Conservation (phyloP, 2,797 vertebrate species). For the Catharus ustulatus region DNA sequence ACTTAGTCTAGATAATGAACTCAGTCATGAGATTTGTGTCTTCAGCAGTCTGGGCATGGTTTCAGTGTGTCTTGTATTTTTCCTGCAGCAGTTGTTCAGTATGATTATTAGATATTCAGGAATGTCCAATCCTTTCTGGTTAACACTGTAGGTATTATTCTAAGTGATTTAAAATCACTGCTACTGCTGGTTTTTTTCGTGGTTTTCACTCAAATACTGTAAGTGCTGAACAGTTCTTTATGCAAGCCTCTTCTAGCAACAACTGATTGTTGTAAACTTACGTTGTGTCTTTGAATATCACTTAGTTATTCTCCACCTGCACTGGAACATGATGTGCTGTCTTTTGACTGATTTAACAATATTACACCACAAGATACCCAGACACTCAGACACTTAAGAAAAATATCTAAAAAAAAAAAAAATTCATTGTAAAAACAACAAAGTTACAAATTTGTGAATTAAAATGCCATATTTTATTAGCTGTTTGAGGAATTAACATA, state of each 20-base stretch:
- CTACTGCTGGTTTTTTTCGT: background rate
- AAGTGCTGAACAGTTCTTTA: background rate
- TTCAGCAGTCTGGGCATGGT: background rate
- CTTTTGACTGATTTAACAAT: background rate
- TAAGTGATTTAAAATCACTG: background rate
- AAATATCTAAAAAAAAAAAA: background rate
- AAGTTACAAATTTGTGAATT: background rate
- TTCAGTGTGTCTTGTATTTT: background rate
- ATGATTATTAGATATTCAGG: background rate
- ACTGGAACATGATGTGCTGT: background rate
- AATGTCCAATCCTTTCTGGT: background rate
- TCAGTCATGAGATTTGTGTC: background rate
- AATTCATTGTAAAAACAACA: background rate
- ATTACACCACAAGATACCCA: background rate
- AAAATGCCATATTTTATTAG: background rate
- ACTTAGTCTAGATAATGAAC: background rate
- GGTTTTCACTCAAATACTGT: background rate
- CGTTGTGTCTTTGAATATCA: background rate
- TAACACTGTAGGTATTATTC: background rate
- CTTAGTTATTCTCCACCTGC: background rate
- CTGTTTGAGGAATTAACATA: background rate
- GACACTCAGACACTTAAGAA: background rate
- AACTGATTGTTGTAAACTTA: background rate
- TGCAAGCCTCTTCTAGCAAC: background rate
- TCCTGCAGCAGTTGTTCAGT: background rate